Percentiles rank a stretch among this genome's conserved stretches.
These are phyloP conservation scores for Lepeophtheirus salmonis DNA, from an alignment of 1,140 invertebrate genomes.

Conservation along the genomic window DNA sequence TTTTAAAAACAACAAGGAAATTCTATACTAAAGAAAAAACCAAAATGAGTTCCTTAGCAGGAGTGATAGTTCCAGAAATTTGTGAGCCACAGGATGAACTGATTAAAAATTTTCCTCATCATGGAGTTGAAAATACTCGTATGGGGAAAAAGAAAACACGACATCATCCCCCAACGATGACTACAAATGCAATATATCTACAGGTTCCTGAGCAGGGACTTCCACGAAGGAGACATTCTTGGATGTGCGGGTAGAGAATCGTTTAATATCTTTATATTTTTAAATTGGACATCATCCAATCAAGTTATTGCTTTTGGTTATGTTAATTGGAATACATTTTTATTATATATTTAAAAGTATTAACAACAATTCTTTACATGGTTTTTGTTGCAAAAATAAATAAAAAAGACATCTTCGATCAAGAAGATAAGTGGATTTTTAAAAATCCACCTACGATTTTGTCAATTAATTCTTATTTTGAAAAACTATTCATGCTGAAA, in stretches of 20 bases:
- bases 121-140: neutral
- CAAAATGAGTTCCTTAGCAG: neutral
- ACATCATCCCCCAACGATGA: neutral
- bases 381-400: too few relatives aligned
- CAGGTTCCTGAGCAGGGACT: neutral
- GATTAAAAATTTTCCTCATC: too few relatives aligned
- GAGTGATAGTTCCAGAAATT: neutral
- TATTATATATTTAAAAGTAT: too few relatives aligned
- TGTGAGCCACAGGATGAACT: neutral
- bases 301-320: too few relatives aligned
- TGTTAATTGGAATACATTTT: too few relatives aligned
- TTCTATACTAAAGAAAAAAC: neutral
- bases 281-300: too few relatives aligned
- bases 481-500: too few relatives aligned
- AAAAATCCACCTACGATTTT: too few relatives aligned
- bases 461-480: too few relatives aligned
- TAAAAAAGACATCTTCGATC: too few relatives aligned
- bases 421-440: too few relatives aligned
- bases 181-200: neutral
- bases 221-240: neutral
- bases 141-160: neutral
- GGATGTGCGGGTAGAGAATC: neutral
- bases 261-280: neutral
- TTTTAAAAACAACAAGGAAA: neutral
- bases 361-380: too few relatives aligned